These are phyloP conservation scores for Cygnus buccinator DNA, from an alignment of 2,113 vertebrate genomes.

Conservation along the genomic window DNA sequence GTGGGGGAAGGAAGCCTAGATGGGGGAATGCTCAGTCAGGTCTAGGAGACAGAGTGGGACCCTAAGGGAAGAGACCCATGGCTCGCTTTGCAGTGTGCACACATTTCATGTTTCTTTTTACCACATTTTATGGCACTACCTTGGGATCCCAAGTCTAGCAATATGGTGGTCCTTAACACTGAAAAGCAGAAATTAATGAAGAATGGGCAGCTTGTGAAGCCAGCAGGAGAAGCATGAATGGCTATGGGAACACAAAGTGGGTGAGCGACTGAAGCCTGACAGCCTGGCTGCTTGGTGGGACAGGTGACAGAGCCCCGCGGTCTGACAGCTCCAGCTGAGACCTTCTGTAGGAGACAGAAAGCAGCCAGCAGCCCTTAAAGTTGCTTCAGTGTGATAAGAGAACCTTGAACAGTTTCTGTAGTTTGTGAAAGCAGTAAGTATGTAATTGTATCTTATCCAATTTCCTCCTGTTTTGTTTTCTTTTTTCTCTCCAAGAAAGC, in stretches of 20 bases:
- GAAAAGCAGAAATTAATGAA: not conserved
- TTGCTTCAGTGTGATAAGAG: not conserved
- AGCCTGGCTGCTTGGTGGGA: not conserved
- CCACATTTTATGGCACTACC: not conserved
- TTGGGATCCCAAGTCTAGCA: not conserved
- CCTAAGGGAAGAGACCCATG: not conserved
- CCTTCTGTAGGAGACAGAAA: not conserved
- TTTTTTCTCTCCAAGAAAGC: not conserved
- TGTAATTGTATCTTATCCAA: not conserved
- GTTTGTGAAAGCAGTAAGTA: not conserved
- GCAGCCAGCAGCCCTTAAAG: not conserved
- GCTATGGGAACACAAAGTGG: not conserved
- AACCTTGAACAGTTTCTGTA: not conserved
- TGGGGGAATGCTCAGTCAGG: rapidly evolving
- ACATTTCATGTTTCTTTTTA: not conserved
- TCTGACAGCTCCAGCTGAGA: not conserved
- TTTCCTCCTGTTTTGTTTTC: not conserved
- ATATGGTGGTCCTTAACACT: not conserved
- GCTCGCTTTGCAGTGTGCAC: not conserved
- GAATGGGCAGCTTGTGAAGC: not conserved
- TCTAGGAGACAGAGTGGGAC: not conserved
- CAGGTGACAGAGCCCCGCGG: not conserved
- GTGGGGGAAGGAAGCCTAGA: not conserved
- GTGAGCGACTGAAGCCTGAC: not conserved
- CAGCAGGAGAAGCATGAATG: not conserved